Evolutionary conservation across 64 coral and sea anemone genomes (phyloP), one percentile per base, ranked within the genome.

Genomic region (Trachythela sp.): DNA sequence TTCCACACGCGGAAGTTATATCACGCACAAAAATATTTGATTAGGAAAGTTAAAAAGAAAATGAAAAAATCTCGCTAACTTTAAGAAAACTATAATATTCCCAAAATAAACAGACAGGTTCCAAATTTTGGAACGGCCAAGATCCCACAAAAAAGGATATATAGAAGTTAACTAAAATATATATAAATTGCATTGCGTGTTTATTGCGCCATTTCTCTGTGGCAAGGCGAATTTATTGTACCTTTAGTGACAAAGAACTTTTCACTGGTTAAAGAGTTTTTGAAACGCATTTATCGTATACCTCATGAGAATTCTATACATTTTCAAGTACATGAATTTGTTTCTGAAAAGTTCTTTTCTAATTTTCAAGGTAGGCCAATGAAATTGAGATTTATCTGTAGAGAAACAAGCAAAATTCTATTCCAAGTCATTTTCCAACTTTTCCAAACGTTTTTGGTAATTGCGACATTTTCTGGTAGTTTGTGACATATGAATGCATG

Each of bases 31-130:
- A 64, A 24, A n/a, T n/a, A 64, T 24, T 64, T 45, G 5, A 64
- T n/a, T 64, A 64, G 56, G 56, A 64, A 64, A n/a, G 56, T 64
- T 64, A 64, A 64, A 64, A 64, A 64, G 56, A 64, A 64, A 64
- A 64, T 64, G 42, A 45, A 45, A n/a, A 45, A 45, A 11, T 45
- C 42, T 64, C 0, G 56, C 56, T 64, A 64, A n/a, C 56, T 64
- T 64, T n/a, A 45, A 45, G 26, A 27, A 64, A 64, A 64, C 56
- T 64, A 64, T 64, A 64, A 64, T 64, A 64, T 64, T 64, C 56
- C 26, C 56, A 64, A 64, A 64, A 20, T 27, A 64, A 64, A 27
- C 56, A 64, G 56, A 45, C 42, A 11, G 54, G 18, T n/a, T 64
- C 56, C 56, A 64, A 64, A 64, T 26, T 64, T 64, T 64, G 56